Percentiles rank a stretch among this genome's conserved stretches.
Conservation (phyloP, 2,888 invertebrate species). For the Nymphalis urticae region DNA sequence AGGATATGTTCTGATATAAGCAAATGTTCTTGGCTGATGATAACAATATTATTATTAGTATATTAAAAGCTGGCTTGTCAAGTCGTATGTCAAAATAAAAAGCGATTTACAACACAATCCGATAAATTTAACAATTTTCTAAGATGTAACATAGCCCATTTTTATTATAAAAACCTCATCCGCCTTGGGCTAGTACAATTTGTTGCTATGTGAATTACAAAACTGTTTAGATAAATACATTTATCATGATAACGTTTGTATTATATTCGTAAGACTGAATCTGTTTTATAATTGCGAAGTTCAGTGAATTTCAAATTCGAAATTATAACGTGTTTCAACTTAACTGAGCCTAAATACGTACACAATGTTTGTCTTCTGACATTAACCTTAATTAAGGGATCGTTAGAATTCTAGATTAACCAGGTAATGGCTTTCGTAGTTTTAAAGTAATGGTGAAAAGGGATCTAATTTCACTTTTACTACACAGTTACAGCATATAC, state of each 20-base stretch:
- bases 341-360: not conserved
- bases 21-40: no score
- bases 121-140: not conserved
- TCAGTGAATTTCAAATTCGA: constrained; percentile 4
- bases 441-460: constrained; percentile 1
- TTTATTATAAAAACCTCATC: not conserved
- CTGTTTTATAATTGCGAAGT: not conserved
- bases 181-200: not conserved
- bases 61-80: no score
- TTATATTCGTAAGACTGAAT: not conserved
- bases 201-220: not conserved
- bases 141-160: not conserved
- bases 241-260: not conserved
- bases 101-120: not conserved
- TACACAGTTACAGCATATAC: not conserved
- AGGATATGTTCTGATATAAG: no score
- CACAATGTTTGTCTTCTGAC: constrained; percentile 4
- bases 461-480: constrained; percentile 4
- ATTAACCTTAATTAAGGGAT: constrained; percentile 3
- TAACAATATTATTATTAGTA: no score
- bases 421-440: not conserved
- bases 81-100: no score
- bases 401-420: constrained; percentile 1
- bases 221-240: not conserved
- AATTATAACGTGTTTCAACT: constrained; percentile 1